Evolutionary conservation across 2,797 vertebrate species (phyloP).

Genomic region (Lepus oiostolus): DNA sequence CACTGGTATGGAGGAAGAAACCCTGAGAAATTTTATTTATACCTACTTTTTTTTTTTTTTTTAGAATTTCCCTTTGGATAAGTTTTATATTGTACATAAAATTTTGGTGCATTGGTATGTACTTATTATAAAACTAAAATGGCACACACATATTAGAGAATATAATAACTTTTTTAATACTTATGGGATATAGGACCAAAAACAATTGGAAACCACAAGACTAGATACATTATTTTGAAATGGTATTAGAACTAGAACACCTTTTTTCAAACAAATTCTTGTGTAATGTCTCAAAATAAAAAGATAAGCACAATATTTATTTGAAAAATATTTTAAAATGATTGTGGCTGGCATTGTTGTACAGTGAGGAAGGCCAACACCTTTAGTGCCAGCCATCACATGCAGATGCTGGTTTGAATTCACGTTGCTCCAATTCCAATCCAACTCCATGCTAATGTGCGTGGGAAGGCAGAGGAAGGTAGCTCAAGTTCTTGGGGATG

Average conservation of each 20-base stretch:
- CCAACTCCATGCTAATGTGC: too few species aligned
- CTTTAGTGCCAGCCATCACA: too few species aligned
- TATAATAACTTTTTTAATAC: not conserved
- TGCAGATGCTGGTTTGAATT: too few species aligned
- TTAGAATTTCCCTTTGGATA: constrained; percentile 21
- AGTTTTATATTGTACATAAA: constrained; percentile 30
- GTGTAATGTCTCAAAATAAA: not conserved
- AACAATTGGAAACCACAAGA: not conserved
- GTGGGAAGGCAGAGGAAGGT: too few species aligned
- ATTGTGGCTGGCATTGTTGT: not conserved
- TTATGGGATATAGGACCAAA: not conserved
- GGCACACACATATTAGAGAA: not conserved
- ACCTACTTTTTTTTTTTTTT: not conserved
- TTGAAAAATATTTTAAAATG: constrained; percentile 31
- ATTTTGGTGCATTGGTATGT: not conserved
- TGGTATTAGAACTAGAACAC: not conserved
- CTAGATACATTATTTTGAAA: not conserved
- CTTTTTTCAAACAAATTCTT: not conserved
- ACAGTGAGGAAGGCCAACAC: too few species aligned
- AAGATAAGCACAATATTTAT: not conserved
- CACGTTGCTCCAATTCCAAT: too few species aligned
- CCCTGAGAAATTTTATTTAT: not conserved
- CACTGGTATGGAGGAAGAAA: not conserved
- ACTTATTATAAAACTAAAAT: not conserved
- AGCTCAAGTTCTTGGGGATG: too few species aligned